A percentile compares a stretch with the other conserved stretches of the same genome.
These are phyloP conservation scores for Philypnodon macrostomus DNA, from an alignment of 2,797 vertebrate species.

Conservation along the genomic window DNA sequence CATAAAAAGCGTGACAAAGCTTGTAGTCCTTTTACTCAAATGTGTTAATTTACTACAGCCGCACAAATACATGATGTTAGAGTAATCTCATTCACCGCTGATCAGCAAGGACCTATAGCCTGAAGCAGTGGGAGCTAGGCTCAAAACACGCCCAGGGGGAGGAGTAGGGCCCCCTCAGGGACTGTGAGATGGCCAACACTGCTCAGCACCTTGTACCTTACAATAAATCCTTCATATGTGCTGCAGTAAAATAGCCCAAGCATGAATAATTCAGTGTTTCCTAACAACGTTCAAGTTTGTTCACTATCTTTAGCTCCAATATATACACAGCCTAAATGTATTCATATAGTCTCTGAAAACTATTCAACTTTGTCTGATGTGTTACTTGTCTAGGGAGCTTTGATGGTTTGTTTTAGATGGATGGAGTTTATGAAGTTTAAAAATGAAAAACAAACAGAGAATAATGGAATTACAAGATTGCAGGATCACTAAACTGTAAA, in stretches of 20 bases:
- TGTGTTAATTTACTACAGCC: no score
- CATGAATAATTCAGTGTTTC: conserved; percentile 70
- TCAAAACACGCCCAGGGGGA: no score
- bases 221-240: no score
- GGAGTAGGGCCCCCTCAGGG: no score
- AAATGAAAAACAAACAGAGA: conserved; percentile 52
- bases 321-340: conserved; percentile 39
- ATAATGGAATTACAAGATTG: conserved; percentile 47
- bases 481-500: conserved; percentile 35
- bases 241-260: conserved; percentile 52
- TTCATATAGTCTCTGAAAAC: conserved; percentile 31
- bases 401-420: conserved; percentile 18
- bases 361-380: conserved; percentile 29
- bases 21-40: no score
- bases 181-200: no score
- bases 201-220: conserved; percentile 32
- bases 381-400: conserved; percentile 22
- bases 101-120: no score
- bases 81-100: no score
- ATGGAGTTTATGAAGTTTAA: conserved; percentile 7
- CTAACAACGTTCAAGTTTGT: conserved; percentile 62
- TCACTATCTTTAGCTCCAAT: conserved; percentile 39
- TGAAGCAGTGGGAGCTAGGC: no score
- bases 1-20: no score
- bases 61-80: no score